A percentile compares a stretch with the other conserved stretches of the same genome.
Evolutionary conservation across 2,113 vertebrate species (phyloP).

Genomic region (Halichoerus grypus): DNA sequence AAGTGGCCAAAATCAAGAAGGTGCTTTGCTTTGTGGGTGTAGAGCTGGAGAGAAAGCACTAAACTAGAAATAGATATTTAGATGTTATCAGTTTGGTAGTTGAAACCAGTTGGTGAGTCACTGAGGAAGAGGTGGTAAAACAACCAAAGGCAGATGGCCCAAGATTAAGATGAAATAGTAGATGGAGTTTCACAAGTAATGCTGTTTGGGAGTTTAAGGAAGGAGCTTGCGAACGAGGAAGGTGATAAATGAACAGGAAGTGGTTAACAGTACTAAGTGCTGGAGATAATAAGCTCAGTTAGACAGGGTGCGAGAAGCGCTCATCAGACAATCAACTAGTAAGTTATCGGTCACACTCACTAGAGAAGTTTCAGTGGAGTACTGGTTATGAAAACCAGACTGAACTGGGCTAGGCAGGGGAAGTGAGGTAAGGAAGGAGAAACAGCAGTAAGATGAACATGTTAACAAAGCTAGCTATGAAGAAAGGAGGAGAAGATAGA

Average conservation of each 20-base stretch:
- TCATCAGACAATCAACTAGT: neutral
- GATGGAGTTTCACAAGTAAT: neutral
- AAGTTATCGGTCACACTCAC: neutral
- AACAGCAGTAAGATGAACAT: neutral
- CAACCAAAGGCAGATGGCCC: neutral
- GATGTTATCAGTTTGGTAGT: neutral
- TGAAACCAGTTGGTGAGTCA: neutral
- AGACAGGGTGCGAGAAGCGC: rapidly evolving
- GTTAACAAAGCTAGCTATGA: neutral
- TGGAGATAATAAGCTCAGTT: neutral
- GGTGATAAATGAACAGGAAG: neutral
- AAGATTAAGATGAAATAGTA: neutral
- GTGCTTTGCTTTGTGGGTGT: neutral
- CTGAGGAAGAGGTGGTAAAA: neutral
- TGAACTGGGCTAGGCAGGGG: neutral
- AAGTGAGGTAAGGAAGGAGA: neutral
- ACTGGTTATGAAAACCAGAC: neutral
- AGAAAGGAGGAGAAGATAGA: neutral
- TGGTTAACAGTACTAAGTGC: neutral
- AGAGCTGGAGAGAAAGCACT: neutral
- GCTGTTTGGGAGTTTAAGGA: neutral
- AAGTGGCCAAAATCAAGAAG: neutral
- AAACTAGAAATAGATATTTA: neutral
- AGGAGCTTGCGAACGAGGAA: neutral
- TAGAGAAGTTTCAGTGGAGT: neutral